Conservation (phyloP, 2,113 vertebrate species). For the Entelurus aequoreus region DNA sequence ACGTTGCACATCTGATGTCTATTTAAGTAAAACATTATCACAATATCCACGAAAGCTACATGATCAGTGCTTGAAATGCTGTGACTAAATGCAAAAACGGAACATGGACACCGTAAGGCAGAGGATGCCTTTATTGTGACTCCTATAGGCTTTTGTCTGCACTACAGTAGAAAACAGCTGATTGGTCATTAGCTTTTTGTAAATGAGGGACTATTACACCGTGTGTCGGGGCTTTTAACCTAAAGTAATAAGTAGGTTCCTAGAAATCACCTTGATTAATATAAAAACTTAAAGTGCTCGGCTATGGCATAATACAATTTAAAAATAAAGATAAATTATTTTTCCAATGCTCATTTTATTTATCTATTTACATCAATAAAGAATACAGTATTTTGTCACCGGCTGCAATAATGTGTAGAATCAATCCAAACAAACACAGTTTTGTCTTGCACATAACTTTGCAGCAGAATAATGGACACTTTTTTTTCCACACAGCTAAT, state of each 20-base stretch:
- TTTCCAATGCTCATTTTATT: no score
- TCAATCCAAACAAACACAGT: no score
- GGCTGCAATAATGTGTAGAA: no score
- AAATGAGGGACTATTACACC: slow-evolving; percentile 36
- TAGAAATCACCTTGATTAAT: slow-evolving; percentile 12
- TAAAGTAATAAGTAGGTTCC: slow-evolving; percentile 32
- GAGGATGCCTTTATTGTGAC: slow-evolving; percentile 55
- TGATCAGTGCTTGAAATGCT: slow-evolving; percentile 43
- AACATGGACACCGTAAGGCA: slow-evolving; percentile 50
- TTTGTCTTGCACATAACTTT: no score
- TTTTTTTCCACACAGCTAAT: no score
- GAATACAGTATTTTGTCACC: no score
- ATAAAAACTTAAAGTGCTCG: slow-evolving; percentile 31
- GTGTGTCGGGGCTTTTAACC: slow-evolving; percentile 1
- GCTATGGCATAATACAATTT: slow-evolving; percentile 4
- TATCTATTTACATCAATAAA: no score
- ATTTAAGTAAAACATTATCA: slow-evolving; percentile 22
- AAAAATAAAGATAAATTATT: neutral
- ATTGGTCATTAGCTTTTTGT: slow-evolving; percentile 54
- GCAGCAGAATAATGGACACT: no score
- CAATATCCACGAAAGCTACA: slow-evolving; percentile 28
- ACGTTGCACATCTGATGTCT: slow-evolving; percentile 17
- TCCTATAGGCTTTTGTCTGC: slow-evolving; percentile 47
- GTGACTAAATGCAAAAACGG: slow-evolving; percentile 43
- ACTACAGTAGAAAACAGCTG: slow-evolving; percentile 31